Base-by-base conservation (phyloP, 2,113 vertebrate species). In the Cynoglossus semilaevis region DNA sequence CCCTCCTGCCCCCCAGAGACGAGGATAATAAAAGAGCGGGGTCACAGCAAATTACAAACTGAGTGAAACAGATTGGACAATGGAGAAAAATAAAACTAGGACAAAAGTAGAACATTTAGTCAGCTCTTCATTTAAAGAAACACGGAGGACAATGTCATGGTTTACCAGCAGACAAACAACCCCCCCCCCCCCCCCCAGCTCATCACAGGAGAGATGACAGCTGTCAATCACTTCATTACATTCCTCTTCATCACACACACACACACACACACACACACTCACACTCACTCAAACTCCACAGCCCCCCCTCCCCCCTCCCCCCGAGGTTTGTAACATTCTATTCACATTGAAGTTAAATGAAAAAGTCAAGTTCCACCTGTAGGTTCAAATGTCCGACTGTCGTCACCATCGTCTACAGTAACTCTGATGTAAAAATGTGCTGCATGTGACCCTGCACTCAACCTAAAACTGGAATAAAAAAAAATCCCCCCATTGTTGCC, bases 281-380 rank as follows among this genome's bases (percentile, higher is more conserved):
- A 72, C 58, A 79, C 45, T 69, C 72, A 79, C 43, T 72, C 81
- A 41, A 45, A 70, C 63, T 74, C 45, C 51, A 55, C 13, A 11
- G 61, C 67, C 66, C 7, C 70, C 38, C 61, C 36, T 76, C 9
- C 67, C 40, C 12, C 14, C 12, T 13, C 1, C 61, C 34, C 74
- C 78, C 77, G 72, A 81, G 46, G 67, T 67, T 72, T 87, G 80
- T 84, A 85, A 85, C 79, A 80, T 84, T 88, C 86, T 77, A 79
- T 86, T 87, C 85, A 82, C 84, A 84, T 69, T 84, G 76, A 87
- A 81, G 70, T 82, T 79, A 72, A 73, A 72, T 70, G 69, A 61
- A 79, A 67, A 83, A 69, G 59, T 62, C 51, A 69, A 70, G 63
- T 76, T 81, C 70, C 58, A 69, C 72, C 53, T 76, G 71, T 70